A percentile compares a stretch with the other conserved stretches of the same genome.
Evolutionary conservation across 2,113 vertebrate species (phyloP).

Genomic region (Ovis canadensis): DNA sequence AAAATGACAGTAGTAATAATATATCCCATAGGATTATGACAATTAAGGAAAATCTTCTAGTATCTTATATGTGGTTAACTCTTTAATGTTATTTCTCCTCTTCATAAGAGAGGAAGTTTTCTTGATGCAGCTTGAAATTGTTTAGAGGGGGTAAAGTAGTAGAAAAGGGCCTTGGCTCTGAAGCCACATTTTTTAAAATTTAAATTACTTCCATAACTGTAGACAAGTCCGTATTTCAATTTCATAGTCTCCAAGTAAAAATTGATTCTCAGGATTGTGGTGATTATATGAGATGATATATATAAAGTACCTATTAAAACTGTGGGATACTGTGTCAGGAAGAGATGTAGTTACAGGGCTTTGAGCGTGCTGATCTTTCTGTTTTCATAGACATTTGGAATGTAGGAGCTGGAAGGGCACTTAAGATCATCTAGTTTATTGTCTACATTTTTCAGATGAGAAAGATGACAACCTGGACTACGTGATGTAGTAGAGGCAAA

Average conservation of each 20-base stretch:
- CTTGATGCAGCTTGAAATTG: not conserved
- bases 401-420: not conserved
- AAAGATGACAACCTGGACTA: not conserved
- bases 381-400: not conserved
- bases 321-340: not conserved
- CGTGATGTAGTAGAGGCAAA: not conserved
- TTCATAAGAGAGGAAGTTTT: not conserved
- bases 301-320: not conserved
- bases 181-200: not conserved
- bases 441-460: not conserved
- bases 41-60: not conserved
- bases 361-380: not conserved
- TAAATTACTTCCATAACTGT: not conserved
- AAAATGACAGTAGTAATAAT: not conserved
- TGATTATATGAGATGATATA: not conserved
- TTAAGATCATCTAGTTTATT: not conserved
- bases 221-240: not conserved
- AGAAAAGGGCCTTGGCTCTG: not conserved
- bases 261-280: not conserved
- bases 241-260: not conserved
- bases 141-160: not conserved
- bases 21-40: not conserved
- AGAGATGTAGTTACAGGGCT: not conserved
- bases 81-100: not conserved
- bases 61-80: not conserved